Percentiles rank a stretch among this genome's conserved stretches.
These are phyloP conservation scores for Lepidurus apus DNA, from an alignment of 1,140 invertebrate species.

Conservation along the genomic window DNA sequence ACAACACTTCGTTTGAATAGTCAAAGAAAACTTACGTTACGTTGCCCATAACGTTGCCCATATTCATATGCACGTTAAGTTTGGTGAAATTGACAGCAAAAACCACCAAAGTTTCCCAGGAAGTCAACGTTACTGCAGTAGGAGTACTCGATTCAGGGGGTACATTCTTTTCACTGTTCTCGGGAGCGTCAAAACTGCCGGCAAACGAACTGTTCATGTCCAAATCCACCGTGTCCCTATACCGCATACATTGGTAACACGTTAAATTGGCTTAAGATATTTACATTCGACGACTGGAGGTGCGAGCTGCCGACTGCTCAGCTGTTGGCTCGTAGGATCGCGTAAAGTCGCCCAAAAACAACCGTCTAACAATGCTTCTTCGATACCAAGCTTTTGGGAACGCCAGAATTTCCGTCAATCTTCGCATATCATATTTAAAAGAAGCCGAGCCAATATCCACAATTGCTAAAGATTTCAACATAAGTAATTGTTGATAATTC, in stretches of 20 bases:
- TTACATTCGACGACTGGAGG: background rate
- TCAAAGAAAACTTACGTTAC: constrained; percentile 59
- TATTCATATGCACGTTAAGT: constrained; percentile 95
- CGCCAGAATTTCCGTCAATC: constrained; percentile 92
- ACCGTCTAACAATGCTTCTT: constrained; percentile 78
- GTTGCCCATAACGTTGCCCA: constrained; percentile 98
- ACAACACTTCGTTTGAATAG: constrained; percentile 1
- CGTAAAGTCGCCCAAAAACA: constrained; percentile 87
- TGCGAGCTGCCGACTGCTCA: background rate
- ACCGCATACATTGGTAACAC: background rate
- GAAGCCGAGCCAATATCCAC: constrained; percentile 95
- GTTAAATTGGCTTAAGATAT: background rate
- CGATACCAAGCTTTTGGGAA: constrained; percentile 98
- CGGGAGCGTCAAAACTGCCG: background rate
- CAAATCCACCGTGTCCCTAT: background rate
- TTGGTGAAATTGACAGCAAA: constrained; percentile 93
- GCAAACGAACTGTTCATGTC: background rate
- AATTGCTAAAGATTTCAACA: constrained; percentile 60
- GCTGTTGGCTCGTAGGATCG: constrained; percentile 37
- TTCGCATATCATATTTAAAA: constrained; percentile 97
- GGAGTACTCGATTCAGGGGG: constrained; percentile 5
- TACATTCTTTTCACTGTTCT: background rate
- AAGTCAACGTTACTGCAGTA: constrained; percentile 34
- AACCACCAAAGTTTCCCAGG: constrained; percentile 89
- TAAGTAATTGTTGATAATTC: constrained; percentile 32